Percentiles rank a stretch among this genome's conserved stretches.
phyloP scores from a whole-genome alignment of 2,888 invertebrate species.

The Acleris emargana region DNA sequence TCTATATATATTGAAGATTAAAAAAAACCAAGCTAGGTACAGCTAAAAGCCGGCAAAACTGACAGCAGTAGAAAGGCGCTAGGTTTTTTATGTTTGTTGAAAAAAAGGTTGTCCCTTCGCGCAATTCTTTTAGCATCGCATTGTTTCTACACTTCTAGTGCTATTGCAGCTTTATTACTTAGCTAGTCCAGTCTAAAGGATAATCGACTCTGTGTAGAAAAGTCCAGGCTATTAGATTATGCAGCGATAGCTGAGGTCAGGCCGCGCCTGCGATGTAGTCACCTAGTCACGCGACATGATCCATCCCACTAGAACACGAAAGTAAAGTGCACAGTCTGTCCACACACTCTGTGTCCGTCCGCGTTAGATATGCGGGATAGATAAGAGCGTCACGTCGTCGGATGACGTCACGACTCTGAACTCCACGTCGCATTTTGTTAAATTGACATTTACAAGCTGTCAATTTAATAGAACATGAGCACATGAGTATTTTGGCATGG shows the following conservation, averaged over 20 bases:
- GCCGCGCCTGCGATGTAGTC: slow-evolving; percentile 2
- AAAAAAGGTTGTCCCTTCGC: too few species aligned
- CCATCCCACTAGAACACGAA: slow-evolving; percentile 2
- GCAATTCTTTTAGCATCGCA: too few species aligned
- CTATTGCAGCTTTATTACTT: neutral
- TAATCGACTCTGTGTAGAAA: neutral
- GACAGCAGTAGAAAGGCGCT: too few species aligned
- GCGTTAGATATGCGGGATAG: slow-evolving; percentile 20
- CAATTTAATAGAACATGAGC: neutral
- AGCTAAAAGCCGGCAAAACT: too few species aligned
- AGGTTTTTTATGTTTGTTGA: too few species aligned
- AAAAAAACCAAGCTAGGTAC: too few species aligned
- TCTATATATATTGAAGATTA: too few species aligned
- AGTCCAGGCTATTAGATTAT: neutral
- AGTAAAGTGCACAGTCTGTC: slow-evolving; percentile 6
- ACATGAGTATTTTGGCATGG: too few species aligned
- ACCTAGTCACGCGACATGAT: slow-evolving; percentile 1
- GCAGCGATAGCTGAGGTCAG: slow-evolving; percentile 3
- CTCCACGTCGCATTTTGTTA: neutral
- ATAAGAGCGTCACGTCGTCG: slow-evolving; percentile 3
- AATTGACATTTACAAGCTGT: neutral
- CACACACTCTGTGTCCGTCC: slow-evolving; percentile 9
- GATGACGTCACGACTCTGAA: slow-evolving; percentile 26
- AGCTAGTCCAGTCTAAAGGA: neutral
- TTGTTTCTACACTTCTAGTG: too few species aligned